phyloP scores from a whole-genome alignment of 2,888 invertebrate species.

The Drosophila falleni region DNA sequence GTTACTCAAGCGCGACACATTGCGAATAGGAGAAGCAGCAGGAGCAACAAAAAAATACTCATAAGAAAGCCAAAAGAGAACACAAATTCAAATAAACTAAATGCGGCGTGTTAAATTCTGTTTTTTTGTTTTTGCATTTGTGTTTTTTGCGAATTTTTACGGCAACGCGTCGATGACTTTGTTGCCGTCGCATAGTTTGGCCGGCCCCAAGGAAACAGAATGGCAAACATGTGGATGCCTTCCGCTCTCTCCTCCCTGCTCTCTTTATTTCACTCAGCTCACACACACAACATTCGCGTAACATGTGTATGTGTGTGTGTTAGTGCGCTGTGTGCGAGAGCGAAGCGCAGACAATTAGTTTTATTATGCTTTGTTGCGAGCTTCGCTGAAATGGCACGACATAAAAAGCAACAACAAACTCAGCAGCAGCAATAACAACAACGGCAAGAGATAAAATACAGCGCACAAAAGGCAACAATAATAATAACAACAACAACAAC shows the following conservation, averaged over 20 bases:
- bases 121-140: background rate
- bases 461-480: constrained; percentile 47
- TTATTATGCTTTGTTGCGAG: constrained; percentile 81
- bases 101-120: constrained; percentile 69
- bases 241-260: constrained; percentile 23
- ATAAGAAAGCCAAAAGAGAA: constrained; percentile 49
- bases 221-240: constrained; percentile 71
- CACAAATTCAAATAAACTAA: constrained; percentile 64
- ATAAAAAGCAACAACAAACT: constrained; percentile 67
- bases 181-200: constrained; percentile 62
- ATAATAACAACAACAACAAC: constrained; percentile 13
- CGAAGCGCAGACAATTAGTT: constrained; percentile 82
- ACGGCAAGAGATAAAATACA: constrained; percentile 61
- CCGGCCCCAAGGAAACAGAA: constrained; percentile 72
- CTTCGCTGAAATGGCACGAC: constrained; percentile 81
- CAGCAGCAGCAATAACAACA: constrained; percentile 21
- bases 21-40: constrained; percentile 24
- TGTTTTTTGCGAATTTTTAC: constrained; percentile 50
- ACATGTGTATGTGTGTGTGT: constrained; percentile 29
- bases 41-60: constrained; percentile 19
- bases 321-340: constrained; percentile 71
- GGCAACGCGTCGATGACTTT: constrained; percentile 60
- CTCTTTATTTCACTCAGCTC: constrained; percentile 13
- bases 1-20: constrained; percentile 71
- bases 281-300: constrained; percentile 10